Percentiles rank a stretch among this genome's conserved stretches.
Evolutionary conservation across 1,140 invertebrate species (phyloP).

Genomic region (Pachypeltis micranthus): DNA sequence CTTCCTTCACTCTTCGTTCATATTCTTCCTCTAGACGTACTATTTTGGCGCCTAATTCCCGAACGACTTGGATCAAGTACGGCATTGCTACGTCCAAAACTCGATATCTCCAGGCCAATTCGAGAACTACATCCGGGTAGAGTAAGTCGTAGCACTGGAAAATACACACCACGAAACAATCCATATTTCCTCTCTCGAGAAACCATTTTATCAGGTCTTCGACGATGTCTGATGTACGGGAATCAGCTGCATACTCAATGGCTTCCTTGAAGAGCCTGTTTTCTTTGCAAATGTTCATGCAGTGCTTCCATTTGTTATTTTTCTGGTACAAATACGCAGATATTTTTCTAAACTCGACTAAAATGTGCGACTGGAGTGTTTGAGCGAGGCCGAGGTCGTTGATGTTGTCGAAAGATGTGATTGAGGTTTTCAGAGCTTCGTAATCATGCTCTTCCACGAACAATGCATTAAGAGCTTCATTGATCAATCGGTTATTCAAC

Average conservation of each 20-base stretch:
- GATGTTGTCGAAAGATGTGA: conserved; percentile 98
- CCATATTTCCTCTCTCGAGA: conserved; percentile 83
- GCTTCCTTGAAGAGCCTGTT: conserved; percentile 95
- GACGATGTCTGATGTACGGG: conserved; percentile 86
- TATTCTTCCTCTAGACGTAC: too few relatives aligned
- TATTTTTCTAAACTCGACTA: conserved; percentile 97
- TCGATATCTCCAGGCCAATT: conserved; percentile 94
- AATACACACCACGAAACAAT: conserved; percentile 94
- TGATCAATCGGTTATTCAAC: conserved; percentile 97
- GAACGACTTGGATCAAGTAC: conserved; percentile 88
- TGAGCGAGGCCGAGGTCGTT: conserved; percentile 96
- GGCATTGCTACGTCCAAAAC: conserved; percentile 99
- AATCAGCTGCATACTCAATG: conserved; percentile 98
- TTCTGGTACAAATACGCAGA: conserved; percentile 98
- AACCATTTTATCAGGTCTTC: conserved; percentile 98
- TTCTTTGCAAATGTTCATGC: conserved; percentile 97
- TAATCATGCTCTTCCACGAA: conserved; percentile 98
- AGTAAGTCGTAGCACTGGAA: conserved; percentile 97
- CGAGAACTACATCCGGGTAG: conserved; percentile 93
- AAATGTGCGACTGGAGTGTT: conserved; percentile 93
- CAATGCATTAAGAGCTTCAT: conserved; percentile 92
- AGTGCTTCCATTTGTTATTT: conserved; percentile 99
- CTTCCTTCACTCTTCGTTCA: too few relatives aligned
- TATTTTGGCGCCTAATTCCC: too few relatives aligned
- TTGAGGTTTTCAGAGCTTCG: conserved; percentile 77